phyloP scores from a whole-genome alignment of 2,113 vertebrate genomes.

The Mirounga angustirostris region DNA sequence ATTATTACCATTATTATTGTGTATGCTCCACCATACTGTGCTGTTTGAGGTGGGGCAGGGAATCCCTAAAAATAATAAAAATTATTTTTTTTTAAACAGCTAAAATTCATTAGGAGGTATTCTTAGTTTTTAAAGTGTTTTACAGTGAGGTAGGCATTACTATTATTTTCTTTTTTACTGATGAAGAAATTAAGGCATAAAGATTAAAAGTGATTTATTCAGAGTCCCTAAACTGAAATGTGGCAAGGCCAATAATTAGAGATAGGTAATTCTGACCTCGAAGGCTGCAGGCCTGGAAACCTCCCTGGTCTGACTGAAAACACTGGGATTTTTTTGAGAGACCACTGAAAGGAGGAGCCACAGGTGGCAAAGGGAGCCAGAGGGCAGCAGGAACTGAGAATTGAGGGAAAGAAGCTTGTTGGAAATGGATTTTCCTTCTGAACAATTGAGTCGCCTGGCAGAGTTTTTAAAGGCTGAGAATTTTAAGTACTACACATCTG shows the following conservation, averaged over 20 bases:
- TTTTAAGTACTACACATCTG: background rate
- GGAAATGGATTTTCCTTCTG: background rate
- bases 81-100: background rate
- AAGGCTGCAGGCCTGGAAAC: background rate
- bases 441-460: background rate
- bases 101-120: background rate
- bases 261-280: background rate
- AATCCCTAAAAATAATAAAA: constrained; percentile 14
- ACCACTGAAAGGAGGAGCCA: background rate
- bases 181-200: background rate
- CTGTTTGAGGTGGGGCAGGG: background rate
- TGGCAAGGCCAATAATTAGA: background rate
- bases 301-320: background rate
- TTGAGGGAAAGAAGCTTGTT: background rate
- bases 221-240: background rate
- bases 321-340: background rate
- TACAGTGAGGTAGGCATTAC: background rate
- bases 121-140: background rate
- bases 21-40: background rate
- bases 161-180: background rate
- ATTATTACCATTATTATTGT: background rate
- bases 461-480: background rate
- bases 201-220: constrained; percentile 13
- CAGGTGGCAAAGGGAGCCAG: background rate
- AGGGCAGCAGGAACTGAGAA: background rate